These are phyloP conservation scores for Torymus auratus DNA, from an alignment of 2,888 invertebrate species.

Conservation along the genomic window DNA sequence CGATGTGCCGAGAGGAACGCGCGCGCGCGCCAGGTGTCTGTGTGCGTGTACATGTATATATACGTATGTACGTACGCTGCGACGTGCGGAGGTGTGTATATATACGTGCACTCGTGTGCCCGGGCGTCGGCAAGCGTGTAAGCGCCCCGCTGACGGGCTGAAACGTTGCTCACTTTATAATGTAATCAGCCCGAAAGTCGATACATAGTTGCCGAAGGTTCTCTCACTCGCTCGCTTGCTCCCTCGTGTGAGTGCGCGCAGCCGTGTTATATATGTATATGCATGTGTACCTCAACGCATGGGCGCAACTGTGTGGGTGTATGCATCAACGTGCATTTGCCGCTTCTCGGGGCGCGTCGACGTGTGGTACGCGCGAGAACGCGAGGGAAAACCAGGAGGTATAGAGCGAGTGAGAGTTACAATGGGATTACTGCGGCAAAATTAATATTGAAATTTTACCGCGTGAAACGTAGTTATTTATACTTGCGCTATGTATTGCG, in stretches of 20 bases:
- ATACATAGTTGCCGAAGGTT: conserved; percentile 52
- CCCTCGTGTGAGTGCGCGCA: too few species aligned
- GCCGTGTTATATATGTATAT: too few species aligned
- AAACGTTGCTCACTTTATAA: conserved; percentile 56
- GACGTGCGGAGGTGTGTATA: too few species aligned
- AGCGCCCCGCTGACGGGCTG: conserved; percentile 46
- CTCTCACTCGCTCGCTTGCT: background rate
- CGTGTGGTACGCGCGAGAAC: background rate
- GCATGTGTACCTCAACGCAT: background rate
- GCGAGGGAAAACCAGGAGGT: too few species aligned
- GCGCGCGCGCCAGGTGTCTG: background rate
- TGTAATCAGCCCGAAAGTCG: conserved; percentile 58
- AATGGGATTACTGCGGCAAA: conserved; percentile 34
- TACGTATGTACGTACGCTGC: too few species aligned
- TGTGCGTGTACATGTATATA: background rate
- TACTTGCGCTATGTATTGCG: background rate
- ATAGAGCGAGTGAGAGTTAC: background rate
- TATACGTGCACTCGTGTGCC: background rate
- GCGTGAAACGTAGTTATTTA: background rate
- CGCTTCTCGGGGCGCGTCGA: background rate
- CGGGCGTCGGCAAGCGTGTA: conserved; percentile 44
- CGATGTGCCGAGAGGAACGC: conserved; percentile 26
- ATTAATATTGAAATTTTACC: conserved; percentile 28
- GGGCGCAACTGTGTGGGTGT: background rate
- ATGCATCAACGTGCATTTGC: conserved; percentile 4